Conservation (phyloP, 2,888 invertebrate species). For the Dinocampus coccinellae region DNA sequence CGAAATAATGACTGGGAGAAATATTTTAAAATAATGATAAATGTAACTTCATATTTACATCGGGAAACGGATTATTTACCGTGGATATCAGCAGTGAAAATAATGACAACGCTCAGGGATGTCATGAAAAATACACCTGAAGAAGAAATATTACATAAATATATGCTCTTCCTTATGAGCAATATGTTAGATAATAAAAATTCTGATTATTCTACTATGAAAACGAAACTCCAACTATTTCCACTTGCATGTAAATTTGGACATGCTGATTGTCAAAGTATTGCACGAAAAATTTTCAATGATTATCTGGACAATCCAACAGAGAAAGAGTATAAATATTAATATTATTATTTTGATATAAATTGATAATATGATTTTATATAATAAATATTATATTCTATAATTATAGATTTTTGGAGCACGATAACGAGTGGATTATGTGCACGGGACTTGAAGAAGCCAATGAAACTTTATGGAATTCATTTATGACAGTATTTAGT, state of each 20-base stretch:
- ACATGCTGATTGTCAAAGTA: constrained; percentile 61
- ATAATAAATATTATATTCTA: not conserved
- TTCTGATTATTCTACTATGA: constrained; percentile 54
- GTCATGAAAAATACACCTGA: not conserved
- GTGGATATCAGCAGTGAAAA: constrained; percentile 73
- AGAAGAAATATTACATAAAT: constrained; percentile 46
- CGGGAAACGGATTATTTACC: constrained; percentile 77
- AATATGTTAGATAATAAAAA: constrained; percentile 50
- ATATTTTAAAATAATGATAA: constrained; percentile 67
- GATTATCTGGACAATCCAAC: constrained; percentile 32
- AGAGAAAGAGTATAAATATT: constrained; percentile 35
- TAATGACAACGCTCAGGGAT: not conserved
- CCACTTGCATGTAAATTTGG: constrained; percentile 65
- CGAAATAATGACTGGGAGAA: constrained; percentile 47
- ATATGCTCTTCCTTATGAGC: constrained; percentile 54
- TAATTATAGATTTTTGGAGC: constrained; percentile 67
- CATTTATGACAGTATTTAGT: not conserved
- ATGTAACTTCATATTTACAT: constrained; percentile 73
- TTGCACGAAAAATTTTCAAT: constrained; percentile 47
- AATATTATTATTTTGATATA: too few species aligned
- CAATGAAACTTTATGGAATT: constrained; percentile 24
- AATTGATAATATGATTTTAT: too few species aligned
- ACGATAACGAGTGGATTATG: constrained; percentile 67
- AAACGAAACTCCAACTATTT: constrained; percentile 54
- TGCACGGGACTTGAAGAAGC: constrained; percentile 67